Base-by-base conservation (phyloP, 2,888 invertebrate genomes). In the Conistra vaccinii region DNA sequence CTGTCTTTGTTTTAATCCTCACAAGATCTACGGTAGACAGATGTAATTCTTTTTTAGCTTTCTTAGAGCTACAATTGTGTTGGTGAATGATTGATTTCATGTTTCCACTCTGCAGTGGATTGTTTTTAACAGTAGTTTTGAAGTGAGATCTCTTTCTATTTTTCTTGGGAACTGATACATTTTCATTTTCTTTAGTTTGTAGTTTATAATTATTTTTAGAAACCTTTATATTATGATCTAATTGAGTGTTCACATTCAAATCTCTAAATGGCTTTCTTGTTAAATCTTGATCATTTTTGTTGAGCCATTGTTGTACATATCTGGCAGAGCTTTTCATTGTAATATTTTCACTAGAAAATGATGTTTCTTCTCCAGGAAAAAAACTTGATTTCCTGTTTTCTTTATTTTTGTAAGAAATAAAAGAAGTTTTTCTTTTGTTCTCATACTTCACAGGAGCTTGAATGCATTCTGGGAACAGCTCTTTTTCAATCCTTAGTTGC, bases 381-480 rank as follows among this genome's bases (percentile, higher is more conserved):
- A 83, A 77, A 67, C 80, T 85, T 66, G 78, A 73, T 70, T 67
- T 84, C 67, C 67, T 86, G 67, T 93, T 94, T 90, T 94, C 93
- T 87, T 94, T 94, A 69, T 87, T 86, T 74, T 83, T 82, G 55
- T 35, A 67, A 6, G 79, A 86, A 60, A 35, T 42, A 63, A 83
- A 87, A n/a, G 82, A 81, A 83, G 91, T 92, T 90, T 92, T 96
- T 73, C 93, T 93, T 88, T 94, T 96, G 84, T 96, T 96, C 76
- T 76, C 91, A 89, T 96, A 96, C 84, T 94, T 95, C 35, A 83
- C 73, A 63, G 93, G 93, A 77, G 95, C 96, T 91, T 96, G 95
- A 82, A 96, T 95, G 81, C 95, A 95, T 86, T 93, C 87, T 74
- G 96, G 96, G 79, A 96, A 96, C n/a, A 96, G 7, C 81, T 94